Base-by-base conservation (phyloP, 2,113 vertebrate species). In the Gallinago jamesoni region DNA sequence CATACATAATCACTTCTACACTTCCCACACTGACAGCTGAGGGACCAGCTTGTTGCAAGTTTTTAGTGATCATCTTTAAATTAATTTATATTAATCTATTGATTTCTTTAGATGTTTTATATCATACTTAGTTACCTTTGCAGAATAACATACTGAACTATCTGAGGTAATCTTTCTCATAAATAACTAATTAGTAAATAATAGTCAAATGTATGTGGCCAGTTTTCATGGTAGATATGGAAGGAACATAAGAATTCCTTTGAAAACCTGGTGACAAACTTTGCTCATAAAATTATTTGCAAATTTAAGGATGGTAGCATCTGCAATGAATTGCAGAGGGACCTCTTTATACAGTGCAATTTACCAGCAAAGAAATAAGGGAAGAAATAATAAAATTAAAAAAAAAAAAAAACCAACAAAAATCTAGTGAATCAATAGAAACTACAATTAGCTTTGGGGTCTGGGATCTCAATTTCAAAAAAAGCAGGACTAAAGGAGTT, bases 21-120 rank as follows among this genome's bases (percentile, higher is more conserved):
- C 69, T 89, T 94, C 81, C 68, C 52, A 93, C n/a, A 70, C 28
- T 93, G 64, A 59, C 80, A 91, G 60, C 66, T 91, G 84, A 94
- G 17, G 9, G 68, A 78, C 15, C 66, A 87, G 37, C 56, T 84
- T 91, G 37, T 56, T 52, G 16, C 18, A 82, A 75, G 35, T 7
- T 89, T 89, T 72, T 75, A 2, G 1, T 50, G 35, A 24, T 47
- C 31, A 37, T 84, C 22, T 84, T 96, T 47, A 33, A 64, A 64
- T 52, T 76, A 47, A 57, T 43, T 43, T 43, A 43, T 43, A 43
- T 43, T 43, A 43, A 43, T 43, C 41, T 43, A 43, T 25, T 50
- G n/a, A 37, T 68, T 78, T 81, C 21, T 87, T 94, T 37, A 93
- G 69, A 81, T 70, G 13, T 82, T 93, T 94, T n/a, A 39, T 67